These are phyloP conservation scores for Anolis carolinensis DNA, from an alignment of 2,113 vertebrate species.

Conservation along the genomic window DNA sequence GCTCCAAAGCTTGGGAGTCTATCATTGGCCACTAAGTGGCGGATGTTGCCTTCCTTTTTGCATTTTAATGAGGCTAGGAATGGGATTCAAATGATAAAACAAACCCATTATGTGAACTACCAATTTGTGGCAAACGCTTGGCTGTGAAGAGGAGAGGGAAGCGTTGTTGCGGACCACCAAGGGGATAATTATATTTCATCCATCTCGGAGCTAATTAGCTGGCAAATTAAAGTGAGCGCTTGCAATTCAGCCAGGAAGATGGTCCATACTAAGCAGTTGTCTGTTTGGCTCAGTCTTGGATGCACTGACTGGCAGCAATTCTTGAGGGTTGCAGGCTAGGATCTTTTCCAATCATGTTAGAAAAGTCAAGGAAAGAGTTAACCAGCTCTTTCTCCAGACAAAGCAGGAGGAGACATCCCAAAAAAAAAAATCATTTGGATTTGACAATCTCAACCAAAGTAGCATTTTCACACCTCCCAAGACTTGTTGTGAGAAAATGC, in stretches of 20 bases:
- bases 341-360: background rate
- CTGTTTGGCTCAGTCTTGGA: background rate
- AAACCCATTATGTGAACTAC: background rate
- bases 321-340: background rate
- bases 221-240: background rate
- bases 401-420: background rate
- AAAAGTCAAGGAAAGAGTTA: background rate
- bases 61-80: background rate
- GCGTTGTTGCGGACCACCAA: background rate
- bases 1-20: too few relatives aligned
- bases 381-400: background rate
- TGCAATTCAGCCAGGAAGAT: background rate
- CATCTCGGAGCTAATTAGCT: background rate
- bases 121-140: background rate
- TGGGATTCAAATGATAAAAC: too few relatives aligned
- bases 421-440: background rate
- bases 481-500: too few relatives aligned
- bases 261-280: background rate
- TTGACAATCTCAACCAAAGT: too few relatives aligned
- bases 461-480: too few relatives aligned
- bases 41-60: background rate
- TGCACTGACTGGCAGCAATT: background rate
- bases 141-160: background rate
- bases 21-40: background rate
- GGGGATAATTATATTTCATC: background rate